Conservation (phyloP, 2,888 invertebrate species). For the Phrixothrix hirtus region DNA sequence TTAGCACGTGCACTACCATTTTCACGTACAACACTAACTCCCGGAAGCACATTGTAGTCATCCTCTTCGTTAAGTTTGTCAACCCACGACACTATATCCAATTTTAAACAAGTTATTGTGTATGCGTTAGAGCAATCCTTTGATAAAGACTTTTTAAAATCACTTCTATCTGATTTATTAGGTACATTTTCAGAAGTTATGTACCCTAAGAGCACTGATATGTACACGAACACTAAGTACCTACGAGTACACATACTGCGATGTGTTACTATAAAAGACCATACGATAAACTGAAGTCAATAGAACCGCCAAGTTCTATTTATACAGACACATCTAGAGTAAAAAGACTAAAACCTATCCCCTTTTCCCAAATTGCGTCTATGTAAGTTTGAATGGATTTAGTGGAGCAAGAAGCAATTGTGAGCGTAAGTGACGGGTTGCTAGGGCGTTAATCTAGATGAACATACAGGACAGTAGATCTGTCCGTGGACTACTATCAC, state of each 20-base stretch:
- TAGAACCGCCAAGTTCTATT: constrained; percentile 20
- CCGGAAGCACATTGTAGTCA: constrained; percentile 71
- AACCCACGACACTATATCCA: constrained; percentile 76
- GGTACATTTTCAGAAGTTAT: constrained; percentile 23
- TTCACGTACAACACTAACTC: constrained; percentile 74
- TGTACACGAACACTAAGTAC: constrained; percentile 21
- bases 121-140: constrained; percentile 63
- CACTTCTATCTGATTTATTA: constrained; percentile 43
- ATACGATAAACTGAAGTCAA: constrained; percentile 28
- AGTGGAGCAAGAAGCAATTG: constrained; percentile 57
- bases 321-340: constrained; percentile 34
- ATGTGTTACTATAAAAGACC: constrained; percentile 12
- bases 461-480: constrained; percentile 32
- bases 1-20: constrained; percentile 58
- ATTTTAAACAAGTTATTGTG: constrained; percentile 76
- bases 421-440: constrained; percentile 36
- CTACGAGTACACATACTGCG: constrained; percentile 18
- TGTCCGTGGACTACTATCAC: constrained; percentile 36
- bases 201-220: constrained; percentile 29
- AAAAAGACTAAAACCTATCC: constrained; percentile 35
- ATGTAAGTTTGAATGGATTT: constrained; percentile 45
- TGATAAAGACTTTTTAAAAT: constrained; percentile 51
- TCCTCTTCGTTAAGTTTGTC: constrained; percentile 73
- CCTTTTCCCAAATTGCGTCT: constrained; percentile 40
- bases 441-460: constrained; percentile 32